phyloP scores from a whole-genome alignment of 2,888 invertebrate species.

The Drepanosiphum platanoidis region DNA sequence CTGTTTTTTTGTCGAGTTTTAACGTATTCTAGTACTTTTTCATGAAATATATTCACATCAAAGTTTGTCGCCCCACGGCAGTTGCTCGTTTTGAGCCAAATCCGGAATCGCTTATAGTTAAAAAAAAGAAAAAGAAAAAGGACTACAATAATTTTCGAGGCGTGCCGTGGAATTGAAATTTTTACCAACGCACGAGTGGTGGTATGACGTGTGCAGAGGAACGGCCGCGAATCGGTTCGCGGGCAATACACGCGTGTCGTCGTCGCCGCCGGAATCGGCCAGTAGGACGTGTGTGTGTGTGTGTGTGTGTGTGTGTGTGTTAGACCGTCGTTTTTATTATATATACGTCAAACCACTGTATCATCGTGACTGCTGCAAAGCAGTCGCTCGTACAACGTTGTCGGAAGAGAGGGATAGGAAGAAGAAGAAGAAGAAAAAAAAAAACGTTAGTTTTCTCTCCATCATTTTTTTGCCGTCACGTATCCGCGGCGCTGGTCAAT shows the following conservation, averaged over 20 bases:
- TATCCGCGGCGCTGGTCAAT: constrained; percentile 44
- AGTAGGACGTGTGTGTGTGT: too few species aligned
- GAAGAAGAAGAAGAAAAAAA: neutral
- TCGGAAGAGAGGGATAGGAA: constrained; percentile 15
- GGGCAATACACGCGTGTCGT: constrained; percentile 23
- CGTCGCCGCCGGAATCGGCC: neutral
- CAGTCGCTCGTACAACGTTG: constrained; percentile 22
- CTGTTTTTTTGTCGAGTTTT: too few species aligned
- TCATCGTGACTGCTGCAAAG: constrained; percentile 52
- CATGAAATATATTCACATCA: too few species aligned
- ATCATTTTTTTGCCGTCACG: constrained; percentile 57
- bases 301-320: too few species aligned
- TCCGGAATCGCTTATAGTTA: too few species aligned
- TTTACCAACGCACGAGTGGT: constrained; percentile 12
- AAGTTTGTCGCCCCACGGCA: too few species aligned
- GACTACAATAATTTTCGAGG: too few species aligned
- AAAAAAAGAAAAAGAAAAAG: too few species aligned
- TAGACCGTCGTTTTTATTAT: constrained; percentile 53
- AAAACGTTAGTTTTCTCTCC: constrained; percentile 49
- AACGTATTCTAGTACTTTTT: too few species aligned
- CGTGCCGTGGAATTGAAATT: constrained; percentile 41
- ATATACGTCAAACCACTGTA: constrained; percentile 44
- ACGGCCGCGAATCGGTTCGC: constrained; percentile 4
- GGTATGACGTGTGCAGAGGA: neutral
- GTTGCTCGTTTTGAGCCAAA: too few species aligned